A percentile compares a stretch with the other conserved stretches of the same genome.
These are phyloP conservation scores for Eutolmus rufibarbis DNA, from an alignment of 2,888 invertebrate genomes.

Conservation along the genomic window DNA sequence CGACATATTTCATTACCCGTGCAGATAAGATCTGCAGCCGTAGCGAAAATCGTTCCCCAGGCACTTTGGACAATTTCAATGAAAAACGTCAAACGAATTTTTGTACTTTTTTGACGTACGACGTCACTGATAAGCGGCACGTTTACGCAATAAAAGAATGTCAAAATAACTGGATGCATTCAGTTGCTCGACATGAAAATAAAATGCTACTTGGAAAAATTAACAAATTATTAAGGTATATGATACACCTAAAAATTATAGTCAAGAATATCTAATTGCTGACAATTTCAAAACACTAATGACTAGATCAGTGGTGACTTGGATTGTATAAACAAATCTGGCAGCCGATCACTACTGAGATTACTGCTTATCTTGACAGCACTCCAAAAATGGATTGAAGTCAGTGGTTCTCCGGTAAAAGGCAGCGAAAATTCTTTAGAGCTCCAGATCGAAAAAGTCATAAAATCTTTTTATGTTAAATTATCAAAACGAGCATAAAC, in stretches of 20 bases:
- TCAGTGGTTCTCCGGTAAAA: background rate
- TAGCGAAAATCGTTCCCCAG: background rate
- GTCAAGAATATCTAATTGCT: background rate
- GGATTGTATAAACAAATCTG: background rate
- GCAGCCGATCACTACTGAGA: too few relatives aligned
- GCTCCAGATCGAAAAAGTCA: background rate
- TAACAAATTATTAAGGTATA: background rate
- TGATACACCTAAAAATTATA: background rate
- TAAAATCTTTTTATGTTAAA: background rate
- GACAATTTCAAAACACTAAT: background rate
- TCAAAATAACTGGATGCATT: background rate
- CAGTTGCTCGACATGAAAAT: background rate
- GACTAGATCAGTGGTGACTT: background rate
- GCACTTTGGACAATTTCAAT: background rate
- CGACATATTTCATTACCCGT: constrained; percentile 21
- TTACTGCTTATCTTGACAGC: background rate
- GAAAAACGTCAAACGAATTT: too few relatives aligned
- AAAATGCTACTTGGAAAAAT: background rate
- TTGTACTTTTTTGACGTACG: too few relatives aligned
- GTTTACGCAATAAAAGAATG: background rate
- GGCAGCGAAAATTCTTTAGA: background rate
- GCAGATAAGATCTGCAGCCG: background rate
- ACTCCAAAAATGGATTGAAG: background rate
- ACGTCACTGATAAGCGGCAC: too few relatives aligned
- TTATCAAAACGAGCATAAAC: background rate